Evolutionary conservation across 2,797 vertebrate genomes (phyloP), one percentile per base, ranked within the genome.

Genomic region (Chromis chromis): DNA sequence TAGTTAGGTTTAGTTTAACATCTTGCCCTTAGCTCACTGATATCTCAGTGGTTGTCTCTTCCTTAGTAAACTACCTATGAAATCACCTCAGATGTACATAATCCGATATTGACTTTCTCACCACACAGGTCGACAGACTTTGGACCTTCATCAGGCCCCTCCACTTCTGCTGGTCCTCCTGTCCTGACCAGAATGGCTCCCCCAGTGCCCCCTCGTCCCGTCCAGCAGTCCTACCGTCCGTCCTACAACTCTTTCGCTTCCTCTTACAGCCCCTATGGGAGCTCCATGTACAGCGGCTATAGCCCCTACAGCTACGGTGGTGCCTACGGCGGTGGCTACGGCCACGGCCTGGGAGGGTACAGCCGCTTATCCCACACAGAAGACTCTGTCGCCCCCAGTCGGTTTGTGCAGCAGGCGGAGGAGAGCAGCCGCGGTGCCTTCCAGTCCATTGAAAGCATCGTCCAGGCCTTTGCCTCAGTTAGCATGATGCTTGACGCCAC

Each of bases 401-500:
- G 96, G 46, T 99, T 99, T 70, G 98, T 99, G 50, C 97, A 97
- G 79, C 97, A 98, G 89, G 97, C 98, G 0, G 97, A 99, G 88
- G 98, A 99, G 89, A 96, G 96, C 93, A 99, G 98, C 92, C 95
- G 97, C 0, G 96, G 97, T 0, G 98, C 98, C 6, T 99, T 99
- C 85, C 97, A 99, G 93, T 99, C 98, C 79, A 97, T 99, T 11
- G 98, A 99, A 76, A 99, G 98, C 86, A 99, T 99, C 0, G 98
- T 99, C n/a, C 97, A 99, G 7, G 97, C 98, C 0, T 99, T 99
- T 50, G 93, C 95, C 24, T 99, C 98, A 0, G 97, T 99, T 67
- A 99, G 98, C 89, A 99, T 98, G 97, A 99, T 99, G 98, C 93
- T 99, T 94, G 97, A 99, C 17, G 98, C 98, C 57, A 99, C 98